These are phyloP conservation scores for Crotalus viridis DNA, from an alignment of 2,113 vertebrate genomes.

Conservation along the genomic window DNA sequence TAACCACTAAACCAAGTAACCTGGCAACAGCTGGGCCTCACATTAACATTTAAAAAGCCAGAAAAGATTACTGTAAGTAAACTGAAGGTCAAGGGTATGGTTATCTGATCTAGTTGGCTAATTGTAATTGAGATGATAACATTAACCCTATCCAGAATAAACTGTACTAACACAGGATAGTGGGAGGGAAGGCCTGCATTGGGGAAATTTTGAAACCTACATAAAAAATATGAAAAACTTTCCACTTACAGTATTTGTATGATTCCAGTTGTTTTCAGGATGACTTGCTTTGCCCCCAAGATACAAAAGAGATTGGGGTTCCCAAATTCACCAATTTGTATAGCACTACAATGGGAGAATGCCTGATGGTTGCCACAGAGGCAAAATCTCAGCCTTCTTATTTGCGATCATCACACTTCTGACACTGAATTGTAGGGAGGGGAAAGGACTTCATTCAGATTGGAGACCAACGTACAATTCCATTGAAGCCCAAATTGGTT, in stretches of 20 bases:
- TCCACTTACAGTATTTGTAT: not conserved
- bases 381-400: not conserved
- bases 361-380: not conserved
- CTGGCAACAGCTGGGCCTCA: not conserved
- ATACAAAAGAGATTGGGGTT: not conserved
- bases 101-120: not conserved
- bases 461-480: not conserved
- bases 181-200: not conserved
- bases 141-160: not conserved
- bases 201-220: not conserved
- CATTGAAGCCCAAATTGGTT: not conserved
- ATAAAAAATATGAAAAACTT: not conserved
- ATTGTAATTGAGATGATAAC: not conserved
- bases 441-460: not conserved
- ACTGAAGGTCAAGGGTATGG: not conserved
- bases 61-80: not conserved
- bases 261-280: not conserved
- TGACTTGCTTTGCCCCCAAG: not conserved
- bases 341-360: not conserved
- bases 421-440: not conserved
- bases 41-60: not conserved
- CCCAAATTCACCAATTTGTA: not conserved
- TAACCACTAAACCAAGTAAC: not conserved
- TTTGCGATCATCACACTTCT: not conserved
- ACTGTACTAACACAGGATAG: not conserved